Evolutionary conservation across 2,113 vertebrate genomes (phyloP).

Genomic region (Oreamnos americanus): DNA sequence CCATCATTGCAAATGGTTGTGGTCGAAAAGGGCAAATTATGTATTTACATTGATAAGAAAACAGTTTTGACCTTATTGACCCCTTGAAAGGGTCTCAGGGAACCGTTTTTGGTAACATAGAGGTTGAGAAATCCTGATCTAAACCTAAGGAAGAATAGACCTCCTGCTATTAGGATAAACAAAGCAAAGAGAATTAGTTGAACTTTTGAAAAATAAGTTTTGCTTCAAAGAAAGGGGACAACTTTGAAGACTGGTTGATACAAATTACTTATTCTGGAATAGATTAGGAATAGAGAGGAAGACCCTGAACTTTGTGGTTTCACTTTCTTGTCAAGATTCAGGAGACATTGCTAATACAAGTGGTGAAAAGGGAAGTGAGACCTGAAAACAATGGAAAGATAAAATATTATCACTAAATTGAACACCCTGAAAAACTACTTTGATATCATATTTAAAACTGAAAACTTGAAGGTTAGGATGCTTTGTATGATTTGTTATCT

Average conservation of each 20-base stretch:
- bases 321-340: not conserved
- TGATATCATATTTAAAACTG: not conserved
- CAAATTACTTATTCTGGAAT: slow-evolving; percentile 1
- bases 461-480: not conserved
- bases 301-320: not conserved
- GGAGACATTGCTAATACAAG: not conserved
- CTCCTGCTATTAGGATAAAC: not conserved
- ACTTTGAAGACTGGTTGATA: not conserved
- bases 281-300: not conserved
- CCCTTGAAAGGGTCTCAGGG: not conserved
- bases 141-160: not conserved
- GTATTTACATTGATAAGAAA: not conserved
- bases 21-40: not conserved
- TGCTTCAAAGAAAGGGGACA: not conserved
- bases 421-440: not conserved
- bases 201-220: slow-evolving; percentile 21
- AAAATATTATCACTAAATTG: not conserved
- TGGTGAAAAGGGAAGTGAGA: not conserved
- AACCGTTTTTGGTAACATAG: not conserved
- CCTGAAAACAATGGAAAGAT: not conserved
- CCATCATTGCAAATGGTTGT: not conserved
- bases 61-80: not conserved
- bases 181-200: not conserved
- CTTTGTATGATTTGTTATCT: not conserved
- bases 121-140: not conserved